Evolutionary conservation across 2,888 invertebrate genomes (phyloP).

Genomic region (Leucophenga maculata): DNA sequence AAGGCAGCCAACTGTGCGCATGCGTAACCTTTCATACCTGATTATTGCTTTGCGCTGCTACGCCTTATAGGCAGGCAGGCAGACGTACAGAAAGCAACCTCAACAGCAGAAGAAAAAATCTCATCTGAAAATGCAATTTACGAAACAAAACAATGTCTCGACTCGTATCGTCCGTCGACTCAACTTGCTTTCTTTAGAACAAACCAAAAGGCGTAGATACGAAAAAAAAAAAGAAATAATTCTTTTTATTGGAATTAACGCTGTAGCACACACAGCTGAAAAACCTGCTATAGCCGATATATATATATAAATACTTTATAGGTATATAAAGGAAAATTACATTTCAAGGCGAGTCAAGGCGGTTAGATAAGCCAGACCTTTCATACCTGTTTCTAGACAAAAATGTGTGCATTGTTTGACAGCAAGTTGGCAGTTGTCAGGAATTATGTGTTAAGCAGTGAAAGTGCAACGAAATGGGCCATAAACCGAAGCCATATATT

Average conservation of each 20-base stretch:
- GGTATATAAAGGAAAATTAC: no score
- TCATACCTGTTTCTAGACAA: neutral
- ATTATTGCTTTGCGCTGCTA: slow-evolving; percentile 41
- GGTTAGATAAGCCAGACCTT: no score
- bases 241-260: neutral
- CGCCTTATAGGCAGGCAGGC: slow-evolving; percentile 18
- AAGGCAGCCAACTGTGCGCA: slow-evolving; percentile 52
- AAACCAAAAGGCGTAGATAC: slow-evolving; percentile 26
- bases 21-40: slow-evolving; percentile 65
- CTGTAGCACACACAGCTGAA: neutral
- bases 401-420: slow-evolving; percentile 27
- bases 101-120: neutral
- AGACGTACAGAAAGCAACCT: neutral
- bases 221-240: slow-evolving; percentile 28
- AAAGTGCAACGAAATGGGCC: slow-evolving; percentile 18
- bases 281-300: no score
- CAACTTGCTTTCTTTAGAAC: slow-evolving; percentile 32
- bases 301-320: no score
- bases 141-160: slow-evolving; percentile 47
- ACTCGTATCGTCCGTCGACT: neutral
- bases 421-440: slow-evolving; percentile 25
- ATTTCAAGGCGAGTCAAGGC: no score
- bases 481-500: neutral
- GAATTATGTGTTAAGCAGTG: slow-evolving; percentile 21
- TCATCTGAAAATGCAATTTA: slow-evolving; percentile 64